Percentiles rank a stretch among this genome's conserved stretches.
Evolutionary conservation across 1,140 invertebrate species (phyloP).

Genomic region (Drosophila navojoa): DNA sequence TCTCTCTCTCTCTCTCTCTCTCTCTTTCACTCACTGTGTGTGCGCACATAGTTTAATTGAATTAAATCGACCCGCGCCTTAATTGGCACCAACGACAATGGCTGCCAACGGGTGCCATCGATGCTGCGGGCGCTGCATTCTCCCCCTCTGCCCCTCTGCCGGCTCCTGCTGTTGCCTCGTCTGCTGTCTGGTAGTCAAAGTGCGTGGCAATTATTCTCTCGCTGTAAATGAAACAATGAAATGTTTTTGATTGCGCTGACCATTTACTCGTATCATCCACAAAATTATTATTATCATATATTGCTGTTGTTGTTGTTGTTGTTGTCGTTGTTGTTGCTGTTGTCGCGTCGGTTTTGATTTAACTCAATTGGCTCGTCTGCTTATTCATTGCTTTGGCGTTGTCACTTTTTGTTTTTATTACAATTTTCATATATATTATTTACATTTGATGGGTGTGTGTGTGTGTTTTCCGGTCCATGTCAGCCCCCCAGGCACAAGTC

Average conservation of each 20-base stretch:
- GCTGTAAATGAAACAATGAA: slow-evolving; percentile 82
- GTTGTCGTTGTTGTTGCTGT: slow-evolving; percentile 20
- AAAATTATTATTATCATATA: slow-evolving; percentile 39
- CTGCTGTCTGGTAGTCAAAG: slow-evolving; percentile 64
- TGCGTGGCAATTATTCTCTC: slow-evolving; percentile 78
- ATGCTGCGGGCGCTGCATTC: slow-evolving; percentile 59
- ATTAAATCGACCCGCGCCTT: slow-evolving; percentile 67
- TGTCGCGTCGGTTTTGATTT: slow-evolving; percentile 77
- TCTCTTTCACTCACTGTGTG: background rate
- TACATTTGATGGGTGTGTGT: slow-evolving; percentile 25
- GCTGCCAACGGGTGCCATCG: slow-evolving; percentile 45
- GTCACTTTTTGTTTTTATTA: slow-evolving; percentile 16
- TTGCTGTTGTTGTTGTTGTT: slow-evolving; percentile 13
- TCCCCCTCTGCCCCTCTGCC: slow-evolving; percentile 1
- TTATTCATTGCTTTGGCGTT: slow-evolving; percentile 67
- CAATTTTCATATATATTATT: slow-evolving; percentile 5
- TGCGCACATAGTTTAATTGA: slow-evolving; percentile 60
- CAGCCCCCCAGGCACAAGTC: slow-evolving; percentile 20
- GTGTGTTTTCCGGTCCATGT: slow-evolving; percentile 73
- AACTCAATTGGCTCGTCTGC: slow-evolving; percentile 75
- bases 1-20: slow-evolving; percentile 9
- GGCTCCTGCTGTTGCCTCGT: background rate
- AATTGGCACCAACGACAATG: slow-evolving; percentile 54
- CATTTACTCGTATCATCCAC: slow-evolving; percentile 48
- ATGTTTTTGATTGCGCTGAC: slow-evolving; percentile 67